Conservation (phyloP, 2,113 vertebrate species). For the Clarias magur region DNA sequence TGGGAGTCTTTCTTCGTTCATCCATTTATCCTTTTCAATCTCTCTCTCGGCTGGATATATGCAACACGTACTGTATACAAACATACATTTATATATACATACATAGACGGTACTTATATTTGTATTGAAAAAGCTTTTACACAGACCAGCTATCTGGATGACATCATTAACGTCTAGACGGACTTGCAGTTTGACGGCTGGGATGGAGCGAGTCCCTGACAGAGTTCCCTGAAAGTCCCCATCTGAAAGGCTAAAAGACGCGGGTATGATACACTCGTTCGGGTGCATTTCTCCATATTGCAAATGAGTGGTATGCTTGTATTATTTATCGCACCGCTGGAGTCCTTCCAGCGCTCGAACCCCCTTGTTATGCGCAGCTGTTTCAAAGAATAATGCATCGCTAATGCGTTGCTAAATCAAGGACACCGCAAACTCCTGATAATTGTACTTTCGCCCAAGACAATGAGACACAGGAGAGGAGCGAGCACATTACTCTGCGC, state of each 20-base stretch:
- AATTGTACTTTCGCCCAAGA: conserved; percentile 26
- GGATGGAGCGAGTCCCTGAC: neutral
- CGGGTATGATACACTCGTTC: neutral
- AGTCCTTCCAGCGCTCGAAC: neutral
- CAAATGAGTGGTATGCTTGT: neutral
- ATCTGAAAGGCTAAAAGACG: neutral
- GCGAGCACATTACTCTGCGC: neutral
- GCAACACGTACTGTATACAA: neutral
- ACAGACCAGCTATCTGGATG: neutral
- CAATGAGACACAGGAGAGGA: conserved; percentile 39
- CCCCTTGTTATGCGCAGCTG: neutral
- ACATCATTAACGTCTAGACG: conserved; percentile 8
- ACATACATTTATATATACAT: neutral
- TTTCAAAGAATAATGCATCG: conserved; percentile 1
- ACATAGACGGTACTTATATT: neutral
- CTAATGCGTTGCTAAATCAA: conserved; percentile 19
- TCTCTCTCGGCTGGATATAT: neutral
- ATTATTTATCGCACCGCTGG: neutral
- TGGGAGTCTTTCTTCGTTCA: conserved; percentile 11
- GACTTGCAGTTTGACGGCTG: neutral
- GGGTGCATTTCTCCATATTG: neutral
- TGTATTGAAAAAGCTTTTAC: neutral
- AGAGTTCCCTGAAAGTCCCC: neutral
- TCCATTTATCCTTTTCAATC: conserved; percentile 3
- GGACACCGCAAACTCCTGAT: conserved; percentile 28